Evolutionary conservation across 2,888 invertebrate genomes (phyloP).

Genomic region (Linyphia triangularis): DNA sequence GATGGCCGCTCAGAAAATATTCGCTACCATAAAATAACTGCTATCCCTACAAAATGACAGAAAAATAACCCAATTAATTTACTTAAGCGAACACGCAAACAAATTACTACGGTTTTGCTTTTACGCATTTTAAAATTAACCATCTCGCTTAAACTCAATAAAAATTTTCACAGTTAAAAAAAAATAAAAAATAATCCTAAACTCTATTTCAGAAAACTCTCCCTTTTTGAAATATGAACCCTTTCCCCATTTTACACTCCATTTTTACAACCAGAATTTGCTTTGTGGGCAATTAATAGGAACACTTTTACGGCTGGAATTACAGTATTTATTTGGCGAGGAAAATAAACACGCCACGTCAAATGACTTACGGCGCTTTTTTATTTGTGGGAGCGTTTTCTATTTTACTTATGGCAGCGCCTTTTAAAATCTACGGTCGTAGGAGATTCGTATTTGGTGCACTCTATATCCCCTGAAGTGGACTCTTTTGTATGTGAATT

Average conservation of each 20-base stretch:
- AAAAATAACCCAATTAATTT: no score
- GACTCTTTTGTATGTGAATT: slow-evolving; percentile 37
- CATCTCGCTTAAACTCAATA: not conserved
- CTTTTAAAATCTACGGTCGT: no score
- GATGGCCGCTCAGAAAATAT: no score
- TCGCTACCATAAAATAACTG: no score
- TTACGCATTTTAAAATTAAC: not conserved
- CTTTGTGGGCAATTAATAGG: slow-evolving; percentile 44
- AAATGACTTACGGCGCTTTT: not conserved
- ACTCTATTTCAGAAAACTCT: not conserved
- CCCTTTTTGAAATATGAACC: not conserved
- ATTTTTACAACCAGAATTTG: slow-evolving; percentile 41
- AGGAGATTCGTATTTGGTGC: no score
- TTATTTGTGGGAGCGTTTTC: not conserved
- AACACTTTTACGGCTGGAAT: not conserved
- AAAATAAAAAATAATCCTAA: not conserved
- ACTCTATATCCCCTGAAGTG: not conserved
- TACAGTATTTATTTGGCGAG: slow-evolving; percentile 28
- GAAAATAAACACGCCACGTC: not conserved
- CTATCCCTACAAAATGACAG: no score
- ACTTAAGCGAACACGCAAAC: not conserved
- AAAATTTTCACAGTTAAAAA: not conserved
- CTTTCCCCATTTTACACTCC: not conserved
- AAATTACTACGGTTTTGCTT: not conserved
- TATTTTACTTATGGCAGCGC: not conserved